Percentiles rank a stretch among this genome's conserved stretches.
Conservation (phyloP, 2,888 invertebrate species). For the Linhomoeus sp. region DNA sequence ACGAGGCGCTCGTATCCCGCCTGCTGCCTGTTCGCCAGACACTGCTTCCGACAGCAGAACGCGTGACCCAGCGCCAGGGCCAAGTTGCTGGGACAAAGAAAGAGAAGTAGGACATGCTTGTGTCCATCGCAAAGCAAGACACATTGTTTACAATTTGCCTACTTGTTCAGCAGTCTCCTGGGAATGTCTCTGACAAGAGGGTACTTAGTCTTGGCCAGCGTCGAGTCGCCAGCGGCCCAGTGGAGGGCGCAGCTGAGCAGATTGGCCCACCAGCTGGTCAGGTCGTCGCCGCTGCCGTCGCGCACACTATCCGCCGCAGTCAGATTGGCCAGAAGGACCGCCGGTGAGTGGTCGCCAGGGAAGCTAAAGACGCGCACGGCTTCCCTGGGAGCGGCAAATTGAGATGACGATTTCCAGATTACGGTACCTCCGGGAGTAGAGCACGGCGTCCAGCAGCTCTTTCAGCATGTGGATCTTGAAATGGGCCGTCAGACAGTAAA, state of each 20-base stretch:
- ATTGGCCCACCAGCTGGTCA: conserved; percentile 25
- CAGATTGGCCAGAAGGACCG: not conserved
- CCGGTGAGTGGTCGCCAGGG: not conserved
- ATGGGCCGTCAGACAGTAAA: not conserved
- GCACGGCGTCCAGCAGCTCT: not conserved
- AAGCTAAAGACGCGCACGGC: not conserved
- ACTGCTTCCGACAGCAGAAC: conserved; percentile 21
- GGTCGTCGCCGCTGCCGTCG: conserved; percentile 12
- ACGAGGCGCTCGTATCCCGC: conserved; percentile 12
- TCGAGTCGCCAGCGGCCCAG: conserved; percentile 14
- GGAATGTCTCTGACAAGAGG: conserved; percentile 19
- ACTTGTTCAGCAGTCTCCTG: conserved; percentile 14
- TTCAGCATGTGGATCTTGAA: not conserved
- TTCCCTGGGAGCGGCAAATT: too few relatives aligned
- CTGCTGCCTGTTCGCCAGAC: conserved; percentile 11
- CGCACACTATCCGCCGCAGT: not conserved
- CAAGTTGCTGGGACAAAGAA: conserved; percentile 12
- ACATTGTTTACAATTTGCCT: too few relatives aligned
- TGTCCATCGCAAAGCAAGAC: too few relatives aligned
- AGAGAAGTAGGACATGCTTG: too few relatives aligned
- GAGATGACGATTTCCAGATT: too few relatives aligned
- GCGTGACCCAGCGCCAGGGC: conserved; percentile 24
- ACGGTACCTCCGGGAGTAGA: not conserved
- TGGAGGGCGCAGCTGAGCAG: conserved; percentile 21
- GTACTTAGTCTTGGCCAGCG: conserved; percentile 19